A percentile compares a stretch with the other conserved stretches of the same genome.
These are phyloP conservation scores for Ascidia mentula DNA, from an alignment of 23 tunicate genomes.

Conservation along the genomic window DNA sequence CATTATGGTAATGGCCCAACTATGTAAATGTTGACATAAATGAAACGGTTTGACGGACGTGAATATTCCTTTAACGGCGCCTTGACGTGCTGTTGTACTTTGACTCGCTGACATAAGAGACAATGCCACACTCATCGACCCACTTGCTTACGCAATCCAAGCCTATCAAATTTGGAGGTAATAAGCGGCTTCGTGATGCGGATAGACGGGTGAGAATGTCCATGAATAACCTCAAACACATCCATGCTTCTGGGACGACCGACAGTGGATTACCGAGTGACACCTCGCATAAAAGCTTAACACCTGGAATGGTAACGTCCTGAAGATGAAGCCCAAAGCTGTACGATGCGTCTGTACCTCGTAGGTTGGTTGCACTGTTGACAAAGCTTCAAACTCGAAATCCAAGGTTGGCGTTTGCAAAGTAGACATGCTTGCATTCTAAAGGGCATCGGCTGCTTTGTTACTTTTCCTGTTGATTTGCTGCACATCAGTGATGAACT, in stretches of 20 bases:
- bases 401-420: background rate
- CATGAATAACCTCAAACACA: background rate
- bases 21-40: background rate
- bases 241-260: background rate
- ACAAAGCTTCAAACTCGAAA: background rate
- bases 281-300: background rate
- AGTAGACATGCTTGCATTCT: too few species aligned
- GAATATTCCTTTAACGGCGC: background rate
- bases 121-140: background rate
- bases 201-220: background rate
- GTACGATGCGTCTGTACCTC: background rate
- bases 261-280: background rate
- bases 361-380: background rate
- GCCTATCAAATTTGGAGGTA: background rate
- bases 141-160: background rate
- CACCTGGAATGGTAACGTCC: background rate
- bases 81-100: background rate
- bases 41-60: background rate
- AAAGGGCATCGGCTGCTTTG: too few species aligned
- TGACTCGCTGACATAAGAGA: background rate
- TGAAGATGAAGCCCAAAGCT: background rate
- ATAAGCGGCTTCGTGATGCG: background rate
- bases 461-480: background rate
- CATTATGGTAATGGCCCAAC: background rate
- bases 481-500: background rate